Percentiles rank a stretch among this genome's conserved stretches.
phyloP scores from a whole-genome alignment of 2,888 invertebrate genomes.

The Halictus ligatus region DNA sequence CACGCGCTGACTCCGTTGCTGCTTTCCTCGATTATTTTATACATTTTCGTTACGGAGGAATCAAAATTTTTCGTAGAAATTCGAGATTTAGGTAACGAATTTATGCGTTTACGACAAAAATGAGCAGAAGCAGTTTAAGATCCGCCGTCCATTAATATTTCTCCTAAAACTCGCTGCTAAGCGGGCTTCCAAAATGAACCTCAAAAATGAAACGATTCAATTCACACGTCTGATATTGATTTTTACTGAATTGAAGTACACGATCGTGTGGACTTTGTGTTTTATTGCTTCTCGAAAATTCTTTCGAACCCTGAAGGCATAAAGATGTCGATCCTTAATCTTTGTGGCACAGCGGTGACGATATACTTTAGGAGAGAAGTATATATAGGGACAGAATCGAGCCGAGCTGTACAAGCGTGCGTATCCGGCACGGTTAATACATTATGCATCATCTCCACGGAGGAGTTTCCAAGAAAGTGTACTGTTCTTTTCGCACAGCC shows the following conservation, averaged over 20 bases:
- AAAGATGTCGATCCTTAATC: background rate
- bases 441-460: constrained; percentile 58
- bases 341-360: constrained; percentile 19
- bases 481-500: constrained; percentile 46
- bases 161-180: too few relatives aligned
- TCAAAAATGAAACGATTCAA: too few relatives aligned
- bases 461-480: constrained; percentile 54
- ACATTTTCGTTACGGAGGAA: background rate
- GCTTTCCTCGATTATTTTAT: background rate
- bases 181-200: too few relatives aligned
- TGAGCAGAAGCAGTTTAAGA: too few relatives aligned
- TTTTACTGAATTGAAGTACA: too few relatives aligned
- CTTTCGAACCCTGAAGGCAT: background rate
- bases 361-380: constrained; percentile 34
- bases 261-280: too few relatives aligned
- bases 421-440: constrained; percentile 62
- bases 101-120: too few relatives aligned
- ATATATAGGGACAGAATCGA: constrained; percentile 36
- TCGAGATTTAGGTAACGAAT: too few relatives aligned
- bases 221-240: too few relatives aligned
- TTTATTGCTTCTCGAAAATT: background rate
- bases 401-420: constrained; percentile 32
- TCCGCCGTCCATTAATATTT: too few relatives aligned
- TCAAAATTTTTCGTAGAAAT: too few relatives aligned
- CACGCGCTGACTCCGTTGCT: background rate